A percentile compares a stretch with the other conserved stretches of the same genome.
These are phyloP conservation scores for Thunnus albacares DNA, from an alignment of 2,797 vertebrate species.

Conservation along the genomic window DNA sequence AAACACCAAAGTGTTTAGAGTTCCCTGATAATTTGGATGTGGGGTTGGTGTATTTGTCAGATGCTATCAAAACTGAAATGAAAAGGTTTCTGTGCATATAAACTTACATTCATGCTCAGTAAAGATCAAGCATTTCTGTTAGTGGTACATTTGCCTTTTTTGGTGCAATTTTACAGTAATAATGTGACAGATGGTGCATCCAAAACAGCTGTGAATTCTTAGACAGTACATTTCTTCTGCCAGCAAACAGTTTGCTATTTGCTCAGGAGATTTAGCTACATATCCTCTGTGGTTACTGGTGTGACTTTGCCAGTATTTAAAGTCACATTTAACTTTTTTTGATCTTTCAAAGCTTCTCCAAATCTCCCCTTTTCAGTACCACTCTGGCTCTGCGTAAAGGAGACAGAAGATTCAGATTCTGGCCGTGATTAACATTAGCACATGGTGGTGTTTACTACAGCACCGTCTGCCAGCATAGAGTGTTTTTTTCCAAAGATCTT, in stretches of 20 bases:
- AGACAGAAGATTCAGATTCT: conserved; percentile 20
- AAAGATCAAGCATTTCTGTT: background rate
- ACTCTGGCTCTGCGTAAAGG: conserved; percentile 3
- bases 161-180: background rate
- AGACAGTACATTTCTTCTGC: conserved; percentile 11
- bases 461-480: conserved; percentile 25
- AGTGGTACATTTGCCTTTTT: background rate
- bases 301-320: conserved; percentile 16
- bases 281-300: conserved; percentile 32
- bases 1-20: background rate
- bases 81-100: background rate
- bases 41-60: background rate
- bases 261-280: conserved; percentile 34
- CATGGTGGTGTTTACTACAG: conserved; percentile 48
- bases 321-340: conserved; percentile 13
- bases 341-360: conserved; percentile 19
- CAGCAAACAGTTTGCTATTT: conserved; percentile 31
- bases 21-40: background rate
- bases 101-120: background rate
- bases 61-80: background rate
- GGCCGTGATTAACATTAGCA: conserved; percentile 48
- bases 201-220: conserved; percentile 11
- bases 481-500: conserved; percentile 11
- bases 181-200: background rate
- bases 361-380: conserved; percentile 22